A percentile compares a stretch with the other conserved stretches of the same genome.
These are phyloP conservation scores for Drosophila biarmipes DNA, from an alignment of 1,140 invertebrate genomes.

Conservation along the genomic window DNA sequence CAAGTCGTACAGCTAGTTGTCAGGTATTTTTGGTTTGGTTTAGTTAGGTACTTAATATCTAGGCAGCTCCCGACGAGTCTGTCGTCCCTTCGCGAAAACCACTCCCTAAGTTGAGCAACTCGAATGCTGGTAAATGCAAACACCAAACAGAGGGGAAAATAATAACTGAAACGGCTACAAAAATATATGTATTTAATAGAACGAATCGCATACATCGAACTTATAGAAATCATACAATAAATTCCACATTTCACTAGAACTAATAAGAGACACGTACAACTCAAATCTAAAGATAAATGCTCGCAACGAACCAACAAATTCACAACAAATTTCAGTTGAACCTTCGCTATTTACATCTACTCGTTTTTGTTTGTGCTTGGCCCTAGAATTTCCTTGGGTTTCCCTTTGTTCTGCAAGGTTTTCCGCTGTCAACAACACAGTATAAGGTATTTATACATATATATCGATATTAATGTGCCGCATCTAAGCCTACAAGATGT, in stretches of 20 bases:
- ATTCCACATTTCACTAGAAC: constrained; percentile 59
- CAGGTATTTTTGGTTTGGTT: constrained; percentile 63
- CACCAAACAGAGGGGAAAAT: constrained; percentile 2
- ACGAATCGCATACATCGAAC: constrained; percentile 41
- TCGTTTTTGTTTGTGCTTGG: constrained; percentile 36
- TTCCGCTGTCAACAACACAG: constrained; percentile 59
- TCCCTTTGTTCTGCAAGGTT: constrained; percentile 20
- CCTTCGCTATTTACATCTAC: constrained; percentile 42
- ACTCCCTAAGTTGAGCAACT: constrained; percentile 64
- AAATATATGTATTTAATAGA: constrained; percentile 59
- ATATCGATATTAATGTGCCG: constrained; percentile 31
- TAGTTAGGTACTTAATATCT: constrained; percentile 77
- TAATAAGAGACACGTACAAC: constrained; percentile 40
- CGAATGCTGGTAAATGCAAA: constrained; percentile 32
- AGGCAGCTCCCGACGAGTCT: constrained; percentile 31
- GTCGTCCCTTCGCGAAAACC: constrained; percentile 11
- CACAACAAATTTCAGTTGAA: constrained; percentile 38
- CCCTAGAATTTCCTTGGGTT: constrained; percentile 35
- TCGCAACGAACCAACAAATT: constrained; percentile 49
- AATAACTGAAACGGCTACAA: constrained; percentile 26
- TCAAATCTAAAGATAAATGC: constrained; percentile 46
- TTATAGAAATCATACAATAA: constrained; percentile 61
- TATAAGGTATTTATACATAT: constrained; percentile 47
- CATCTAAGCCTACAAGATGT: constrained; percentile 33
- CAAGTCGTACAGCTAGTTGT: constrained; percentile 56